Base-by-base conservation (phyloP, 2,888 invertebrate genomes). In the Orthosia gracilis region DNA sequence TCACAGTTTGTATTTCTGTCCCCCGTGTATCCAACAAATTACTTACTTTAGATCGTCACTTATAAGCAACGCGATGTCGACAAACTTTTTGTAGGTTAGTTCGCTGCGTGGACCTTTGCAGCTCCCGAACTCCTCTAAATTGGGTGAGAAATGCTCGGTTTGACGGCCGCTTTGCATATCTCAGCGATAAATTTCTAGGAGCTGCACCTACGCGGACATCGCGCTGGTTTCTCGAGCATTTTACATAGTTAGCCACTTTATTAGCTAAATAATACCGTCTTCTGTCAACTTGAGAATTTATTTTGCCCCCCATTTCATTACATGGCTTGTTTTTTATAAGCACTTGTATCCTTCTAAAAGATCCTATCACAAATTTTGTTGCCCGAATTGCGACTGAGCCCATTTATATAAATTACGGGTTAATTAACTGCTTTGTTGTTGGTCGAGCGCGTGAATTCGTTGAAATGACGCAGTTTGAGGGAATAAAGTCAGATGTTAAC, bases 341-440 rank as follows among this genome's bases (percentile, higher is more conserved):
- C 82, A 82, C 83, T 83, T 73, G 75, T 88, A 87, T 88, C 86
- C 86, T 89, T 88, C 85, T 67, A 88, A 88, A 89, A 94, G 93
- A 94, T 94, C 85, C 91, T 91, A 91, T 92, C 91, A 90, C 90
- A 92, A 91, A 93, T 93, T 92, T 93, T 93, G 92, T 91, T 92
- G 92, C 91, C 91, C 90, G 88, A 93, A 94, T 93, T 92, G 92
- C 91, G 90, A 92, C 91, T 87, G 88, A 89, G 85, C 88, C 90
- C 92, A 92, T 94, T 94, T 92, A 93, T 94, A 93, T 94, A 94
- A 94, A 94, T 94, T 94, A 93, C 91, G 88, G 89, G 89, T 93
- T 94, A 94, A 94, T 94, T 94, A 94, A 94, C 91, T 93, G 91
- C 91, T 93, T 93, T 92, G 92, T 92, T 92, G 91, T 91, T 90